Evolutionary conservation across 1,140 invertebrate species (phyloP), one percentile per base, ranked within the genome.

Genomic region (Ceratoteleas bidentatus): DNA sequence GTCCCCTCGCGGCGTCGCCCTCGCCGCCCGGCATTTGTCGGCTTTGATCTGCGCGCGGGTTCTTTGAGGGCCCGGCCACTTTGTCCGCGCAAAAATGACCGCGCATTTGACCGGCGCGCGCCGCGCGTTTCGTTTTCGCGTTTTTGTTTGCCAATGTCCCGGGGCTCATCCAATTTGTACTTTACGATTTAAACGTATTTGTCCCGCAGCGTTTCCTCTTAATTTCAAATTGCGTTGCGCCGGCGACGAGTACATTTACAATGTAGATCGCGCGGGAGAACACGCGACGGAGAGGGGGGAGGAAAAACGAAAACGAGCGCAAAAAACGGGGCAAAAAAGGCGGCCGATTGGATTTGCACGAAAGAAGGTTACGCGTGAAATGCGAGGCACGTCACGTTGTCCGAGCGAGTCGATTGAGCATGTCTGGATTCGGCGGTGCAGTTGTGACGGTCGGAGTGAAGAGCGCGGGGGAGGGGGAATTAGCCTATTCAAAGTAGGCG

Each of bases 401-500:
- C 66, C 60, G 60, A 79, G 66, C 34, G 61, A 49, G 76, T 66
- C 77, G 69, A 64, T 74, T 69, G 69, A 74, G 70, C 56, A 50
- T 80, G 76, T 73, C 76, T 68, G 53, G 52, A 82, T 73, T 82
- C 69, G 50, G 49, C 61, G 73, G 53, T 68, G 14, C 47, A 66
- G 72, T 50, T 74, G 81, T 78, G 65, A 77, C 75, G 60, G 68
- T 77, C 69, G 77, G 57, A 50, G n/a, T n/a, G n/a, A n/a, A n/a
- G n/a, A n/a, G n/a, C n/a, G n/a, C n/a, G n/a, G n/a, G n/a, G n/a
- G n/a, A n/a, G n/a, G n/a, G n/a, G 60, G 81, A 88, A 89, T 89
- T 89, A 87, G 87, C 87, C 86, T 87, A 89, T 89, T 89, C 87
- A 89, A 68, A 84, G 70, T 72, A 81, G 49, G 74, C 74, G 83